Base-by-base conservation (phyloP, 2,797 vertebrate species). In the Zenarchopterus dispar region DNA sequence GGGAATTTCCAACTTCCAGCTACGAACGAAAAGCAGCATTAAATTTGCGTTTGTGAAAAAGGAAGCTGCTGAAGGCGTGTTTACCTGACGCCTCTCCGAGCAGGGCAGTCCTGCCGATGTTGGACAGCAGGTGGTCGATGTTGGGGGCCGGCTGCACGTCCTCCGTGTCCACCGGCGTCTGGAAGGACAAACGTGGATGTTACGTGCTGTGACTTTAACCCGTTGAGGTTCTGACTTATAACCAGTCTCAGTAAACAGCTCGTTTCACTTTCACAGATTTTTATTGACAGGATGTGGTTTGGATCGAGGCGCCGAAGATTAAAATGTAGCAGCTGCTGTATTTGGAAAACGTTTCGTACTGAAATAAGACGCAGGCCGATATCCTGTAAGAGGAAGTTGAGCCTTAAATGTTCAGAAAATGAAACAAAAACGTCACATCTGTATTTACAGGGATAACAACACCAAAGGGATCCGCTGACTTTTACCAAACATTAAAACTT, bases 81-180 rank as follows among this genome's bases (percentile, higher is more conserved):
- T 96, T 90, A 99, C 97, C 97, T 86, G 97, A 94, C 31, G 94
- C 95, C 70, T 99, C 97, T 0, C 95, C 92, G 1, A 96, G 90
- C 31, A 93, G 89, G 48, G 85, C 87, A 0, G 97, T 97, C 90
- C 97, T 93, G 85, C 96, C 97, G 16, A 99, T 99, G 94, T 99
- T 99, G 86, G 95, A 94, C 59, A 99, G 94, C 84, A 99, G 94
- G 86, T 99, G 98, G 91, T 99, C 96, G 2, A 99, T 99, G 93
- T 98, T 99, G 58, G 97, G 97, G 76, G 96, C 95, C 0, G 96
- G 94, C 79, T 97, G 97, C 11, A 94, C 89, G 58, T 98, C 96
- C 88, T 95, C 95, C 47, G 96, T 96, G 81, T 98, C 97, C 84
- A 97, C 96, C 0, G 97, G 97, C 4, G 97, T 98, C 97, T 99